Conservation (phyloP, 2,888 invertebrate genomes). For the Tachina grossa region DNA sequence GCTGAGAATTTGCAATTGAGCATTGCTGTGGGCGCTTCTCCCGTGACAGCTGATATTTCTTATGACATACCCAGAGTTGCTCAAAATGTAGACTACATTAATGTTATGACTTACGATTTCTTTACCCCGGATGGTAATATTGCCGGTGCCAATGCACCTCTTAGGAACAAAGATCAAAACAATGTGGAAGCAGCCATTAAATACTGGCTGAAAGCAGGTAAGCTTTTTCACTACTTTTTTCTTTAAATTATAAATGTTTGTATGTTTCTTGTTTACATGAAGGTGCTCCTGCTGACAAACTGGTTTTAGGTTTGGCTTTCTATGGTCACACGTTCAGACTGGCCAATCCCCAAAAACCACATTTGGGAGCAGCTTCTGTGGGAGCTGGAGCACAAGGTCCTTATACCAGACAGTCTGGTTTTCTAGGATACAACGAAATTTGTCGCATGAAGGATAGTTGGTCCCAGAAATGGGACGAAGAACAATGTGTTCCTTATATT, state of each 20-base stretch:
- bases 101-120: slow-evolving; percentile 79
- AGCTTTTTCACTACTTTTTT: not conserved
- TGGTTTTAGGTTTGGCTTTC: slow-evolving; percentile 87
- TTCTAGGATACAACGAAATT: slow-evolving; percentile 88
- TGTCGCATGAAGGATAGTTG: slow-evolving; percentile 74
- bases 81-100: slow-evolving; percentile 75
- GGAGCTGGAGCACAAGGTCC: slow-evolving; percentile 83
- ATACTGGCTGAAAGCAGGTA: slow-evolving; percentile 91
- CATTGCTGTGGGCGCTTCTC: slow-evolving; percentile 83
- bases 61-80: slow-evolving; percentile 76
- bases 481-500: slow-evolving; percentile 10
- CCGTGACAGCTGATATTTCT: slow-evolving; percentile 71
- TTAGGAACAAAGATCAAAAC: slow-evolving; percentile 84
- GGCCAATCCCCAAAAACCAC: slow-evolving; percentile 81
- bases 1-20: slow-evolving; percentile 86
- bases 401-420: slow-evolving; percentile 86
- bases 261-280: not conserved
- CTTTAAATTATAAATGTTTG: not conserved
- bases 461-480: not conserved
- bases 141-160: slow-evolving; percentile 76
- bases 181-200: slow-evolving; percentile 93
- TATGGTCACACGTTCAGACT: slow-evolving; percentile 88
- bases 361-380: slow-evolving; percentile 25
- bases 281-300: slow-evolving; percentile 85
- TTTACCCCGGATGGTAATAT: slow-evolving; percentile 71